Evolutionary conservation across 1,140 invertebrate species (phyloP).

Genomic region (Globodera rostochiensis): DNA sequence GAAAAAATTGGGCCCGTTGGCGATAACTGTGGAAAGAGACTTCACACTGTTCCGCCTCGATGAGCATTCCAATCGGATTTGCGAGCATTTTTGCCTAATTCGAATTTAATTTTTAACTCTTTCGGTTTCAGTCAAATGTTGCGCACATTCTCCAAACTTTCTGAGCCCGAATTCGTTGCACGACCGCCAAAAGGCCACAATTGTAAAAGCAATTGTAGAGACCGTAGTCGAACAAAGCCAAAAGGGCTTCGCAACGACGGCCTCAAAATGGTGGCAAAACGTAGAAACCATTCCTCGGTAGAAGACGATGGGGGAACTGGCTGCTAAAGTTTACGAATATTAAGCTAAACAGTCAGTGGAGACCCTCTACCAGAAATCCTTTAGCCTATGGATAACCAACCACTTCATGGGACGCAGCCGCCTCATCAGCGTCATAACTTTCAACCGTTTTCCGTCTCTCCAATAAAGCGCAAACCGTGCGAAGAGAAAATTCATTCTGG

Average conservation of each 20-base stretch:
- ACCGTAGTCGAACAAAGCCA: not conserved
- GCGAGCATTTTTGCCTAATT: not conserved
- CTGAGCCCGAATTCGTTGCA: not conserved
- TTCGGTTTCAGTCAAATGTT: not conserved
- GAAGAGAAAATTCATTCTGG: not conserved
- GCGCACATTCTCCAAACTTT: not conserved
- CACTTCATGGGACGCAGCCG: no score
- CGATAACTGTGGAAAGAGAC: conserved; percentile 24
- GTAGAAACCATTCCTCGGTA: not conserved
- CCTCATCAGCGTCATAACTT: not conserved
- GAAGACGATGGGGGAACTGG: not conserved
- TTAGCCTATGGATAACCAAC: no score
- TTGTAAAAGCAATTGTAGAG: not conserved
- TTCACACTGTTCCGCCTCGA: conserved; percentile 20
- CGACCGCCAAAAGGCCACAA: not conserved
- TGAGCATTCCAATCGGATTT: not conserved
- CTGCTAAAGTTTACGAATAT: no score
- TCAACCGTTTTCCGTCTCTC: not conserved
- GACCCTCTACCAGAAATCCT: no score
- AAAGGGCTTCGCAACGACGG: not conserved
- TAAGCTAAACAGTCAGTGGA: no score
- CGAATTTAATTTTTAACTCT: not conserved
- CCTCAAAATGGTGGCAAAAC: not conserved
- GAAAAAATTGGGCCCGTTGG: conserved; percentile 22
- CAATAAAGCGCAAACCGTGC: not conserved